phyloP scores from a whole-genome alignment of 2,888 invertebrate genomes.

The Tenthredo amoena region DNA sequence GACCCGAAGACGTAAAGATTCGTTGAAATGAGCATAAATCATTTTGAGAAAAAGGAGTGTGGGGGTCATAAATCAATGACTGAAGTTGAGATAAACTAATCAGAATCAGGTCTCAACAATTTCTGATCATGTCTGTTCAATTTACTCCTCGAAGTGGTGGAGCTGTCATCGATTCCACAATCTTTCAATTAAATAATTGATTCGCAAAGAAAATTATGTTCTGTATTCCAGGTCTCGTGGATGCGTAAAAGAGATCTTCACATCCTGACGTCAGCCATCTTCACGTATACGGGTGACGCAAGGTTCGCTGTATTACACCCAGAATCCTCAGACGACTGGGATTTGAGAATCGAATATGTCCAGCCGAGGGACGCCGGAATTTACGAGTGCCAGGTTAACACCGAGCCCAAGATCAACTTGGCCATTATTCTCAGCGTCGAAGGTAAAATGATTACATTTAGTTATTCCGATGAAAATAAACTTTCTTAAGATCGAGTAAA shows the following conservation, averaged over 20 bases:
- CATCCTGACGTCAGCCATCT: constrained; percentile 91
- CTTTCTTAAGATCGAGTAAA: background rate
- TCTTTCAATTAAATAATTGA: background rate
- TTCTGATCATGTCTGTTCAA: background rate
- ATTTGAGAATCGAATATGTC: constrained; percentile 90
- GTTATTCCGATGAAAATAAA: background rate
- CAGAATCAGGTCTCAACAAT: background rate
- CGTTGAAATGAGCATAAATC: too few relatives aligned
- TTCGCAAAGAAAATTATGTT: constrained; percentile 37
- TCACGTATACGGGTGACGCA: constrained; percentile 93
- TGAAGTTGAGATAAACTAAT: background rate
- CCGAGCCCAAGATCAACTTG: constrained; percentile 93
- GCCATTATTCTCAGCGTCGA: constrained; percentile 89
- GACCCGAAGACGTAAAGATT: too few relatives aligned
- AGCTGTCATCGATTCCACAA: background rate
- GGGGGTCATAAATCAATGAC: background rate
- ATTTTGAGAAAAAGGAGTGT: background rate
- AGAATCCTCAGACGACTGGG: constrained; percentile 92
- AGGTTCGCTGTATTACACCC: constrained; percentile 92
- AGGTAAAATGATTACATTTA: constrained; percentile 80
- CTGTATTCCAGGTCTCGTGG: constrained; percentile 86
- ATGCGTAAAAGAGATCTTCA: constrained; percentile 91
- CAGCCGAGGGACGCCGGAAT: constrained; percentile 91
- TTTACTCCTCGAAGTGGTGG: background rate
- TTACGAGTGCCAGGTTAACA: constrained; percentile 94